Conservation (phyloP, 2,888 invertebrate species). For the Cephus nigrinus region DNA sequence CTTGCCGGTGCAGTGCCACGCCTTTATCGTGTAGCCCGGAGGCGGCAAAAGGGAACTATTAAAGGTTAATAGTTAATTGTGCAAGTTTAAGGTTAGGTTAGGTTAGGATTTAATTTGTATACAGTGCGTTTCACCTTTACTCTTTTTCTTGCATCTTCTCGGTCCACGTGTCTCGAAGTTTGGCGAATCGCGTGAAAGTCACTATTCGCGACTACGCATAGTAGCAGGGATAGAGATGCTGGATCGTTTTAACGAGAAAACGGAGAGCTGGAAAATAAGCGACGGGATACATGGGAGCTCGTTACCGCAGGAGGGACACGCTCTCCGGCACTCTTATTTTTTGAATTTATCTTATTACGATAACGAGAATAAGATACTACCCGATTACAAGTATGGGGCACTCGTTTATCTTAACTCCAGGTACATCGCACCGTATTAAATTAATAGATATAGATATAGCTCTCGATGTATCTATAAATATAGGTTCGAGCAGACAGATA, state of each 20-base stretch:
- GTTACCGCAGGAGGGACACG: constrained; percentile 55
- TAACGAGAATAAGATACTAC: constrained; percentile 49
- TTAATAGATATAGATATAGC: background rate
- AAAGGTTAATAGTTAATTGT: background rate
- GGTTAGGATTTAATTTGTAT: background rate
- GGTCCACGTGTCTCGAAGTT: background rate
- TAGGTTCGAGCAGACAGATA: background rate
- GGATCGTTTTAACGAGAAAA: background rate
- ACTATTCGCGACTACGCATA: background rate
- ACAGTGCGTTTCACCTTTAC: background rate
- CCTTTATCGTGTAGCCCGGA: background rate
- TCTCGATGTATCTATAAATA: background rate
- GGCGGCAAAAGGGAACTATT: background rate
- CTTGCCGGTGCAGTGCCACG: background rate
- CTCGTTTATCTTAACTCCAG: background rate
- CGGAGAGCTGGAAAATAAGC: constrained; percentile 47
- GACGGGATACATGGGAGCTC: constrained; percentile 60
- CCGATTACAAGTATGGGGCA: background rate
- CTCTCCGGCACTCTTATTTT: constrained; percentile 35
- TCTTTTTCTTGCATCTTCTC: background rate
- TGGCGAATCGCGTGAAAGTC: background rate
- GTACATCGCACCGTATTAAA: background rate
- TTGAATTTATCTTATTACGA: constrained; percentile 23
- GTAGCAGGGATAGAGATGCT: background rate
- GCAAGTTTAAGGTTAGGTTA: background rate